Evolutionary conservation across 2,113 vertebrate species (phyloP).

Genomic region (Pelecanoides urinatrix): DNA sequence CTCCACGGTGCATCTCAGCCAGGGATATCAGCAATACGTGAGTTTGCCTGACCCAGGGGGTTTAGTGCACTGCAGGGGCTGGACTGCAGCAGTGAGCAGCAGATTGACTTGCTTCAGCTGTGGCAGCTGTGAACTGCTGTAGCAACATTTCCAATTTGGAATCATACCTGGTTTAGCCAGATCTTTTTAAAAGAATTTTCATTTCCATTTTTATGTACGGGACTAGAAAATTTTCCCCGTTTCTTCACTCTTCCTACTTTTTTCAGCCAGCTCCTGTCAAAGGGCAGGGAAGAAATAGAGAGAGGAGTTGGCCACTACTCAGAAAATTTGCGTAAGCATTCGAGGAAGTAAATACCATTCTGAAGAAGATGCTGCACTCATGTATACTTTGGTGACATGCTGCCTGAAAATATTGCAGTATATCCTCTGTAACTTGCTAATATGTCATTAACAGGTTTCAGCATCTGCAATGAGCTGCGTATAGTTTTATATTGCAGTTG

Average conservation of each 20-base stretch:
- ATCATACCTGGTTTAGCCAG: neutral
- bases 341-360: neutral
- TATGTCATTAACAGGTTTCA: neutral
- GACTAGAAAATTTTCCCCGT: neutral
- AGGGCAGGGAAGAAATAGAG: neutral
- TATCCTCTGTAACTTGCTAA: neutral
- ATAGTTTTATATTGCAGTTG: conserved; percentile 20
- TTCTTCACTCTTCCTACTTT: neutral
- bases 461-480: neutral
- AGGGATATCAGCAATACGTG: fast-evolving
- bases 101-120: neutral
- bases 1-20: neutral
- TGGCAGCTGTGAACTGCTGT: neutral
- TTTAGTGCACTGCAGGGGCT: neutral
- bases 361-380: neutral
- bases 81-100: neutral
- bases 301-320: neutral
- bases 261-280: neutral
- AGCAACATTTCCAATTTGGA: neutral
- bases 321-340: neutral
- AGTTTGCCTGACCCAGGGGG: neutral
- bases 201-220: neutral
- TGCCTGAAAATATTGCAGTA: neutral
- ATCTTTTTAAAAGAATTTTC: neutral
- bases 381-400: neutral